phyloP scores from a whole-genome alignment of 2,113 vertebrate genomes.

The Oncorhynchus tshawytscha region DNA sequence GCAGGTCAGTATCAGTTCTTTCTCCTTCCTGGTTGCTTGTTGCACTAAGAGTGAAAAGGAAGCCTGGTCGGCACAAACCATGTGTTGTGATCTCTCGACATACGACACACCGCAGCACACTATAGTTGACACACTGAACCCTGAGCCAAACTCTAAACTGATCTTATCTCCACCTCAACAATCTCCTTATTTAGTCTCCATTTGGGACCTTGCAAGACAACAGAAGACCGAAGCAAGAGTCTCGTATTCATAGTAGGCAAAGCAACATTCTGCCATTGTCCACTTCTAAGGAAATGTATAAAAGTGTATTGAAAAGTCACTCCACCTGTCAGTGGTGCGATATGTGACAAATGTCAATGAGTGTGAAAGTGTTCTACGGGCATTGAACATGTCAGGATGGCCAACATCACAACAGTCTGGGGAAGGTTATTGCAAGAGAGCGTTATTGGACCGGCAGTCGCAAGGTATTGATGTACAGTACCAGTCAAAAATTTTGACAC shows the following conservation, averaged over 20 bases:
- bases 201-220: slow-evolving; percentile 13
- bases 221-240: slow-evolving; percentile 5
- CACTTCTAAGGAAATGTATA: too few species aligned
- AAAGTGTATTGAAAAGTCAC: too few species aligned
- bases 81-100: slow-evolving; percentile 11
- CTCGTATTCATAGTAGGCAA: slow-evolving; percentile 17
- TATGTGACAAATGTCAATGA: background rate
- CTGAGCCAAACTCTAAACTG: slow-evolving; percentile 21
- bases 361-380: background rate
- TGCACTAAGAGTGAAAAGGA: background rate
- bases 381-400: background rate
- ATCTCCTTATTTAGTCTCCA: slow-evolving; percentile 49
- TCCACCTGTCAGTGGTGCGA: too few species aligned
- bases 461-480: too few species aligned
- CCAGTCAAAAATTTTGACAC: too few species aligned
- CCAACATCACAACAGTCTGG: background rate
- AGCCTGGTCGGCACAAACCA: background rate
- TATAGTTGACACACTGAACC: slow-evolving; percentile 25
- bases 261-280: background rate
- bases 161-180: slow-evolving; percentile 35
- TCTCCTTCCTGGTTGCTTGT: background rate
- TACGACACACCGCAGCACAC: background rate
- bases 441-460: too few species aligned
- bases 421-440: too few species aligned
- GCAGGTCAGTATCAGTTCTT: too few species aligned